Base-by-base conservation (phyloP, 2,113 vertebrate genomes). In the Falcunculus frontatus region DNA sequence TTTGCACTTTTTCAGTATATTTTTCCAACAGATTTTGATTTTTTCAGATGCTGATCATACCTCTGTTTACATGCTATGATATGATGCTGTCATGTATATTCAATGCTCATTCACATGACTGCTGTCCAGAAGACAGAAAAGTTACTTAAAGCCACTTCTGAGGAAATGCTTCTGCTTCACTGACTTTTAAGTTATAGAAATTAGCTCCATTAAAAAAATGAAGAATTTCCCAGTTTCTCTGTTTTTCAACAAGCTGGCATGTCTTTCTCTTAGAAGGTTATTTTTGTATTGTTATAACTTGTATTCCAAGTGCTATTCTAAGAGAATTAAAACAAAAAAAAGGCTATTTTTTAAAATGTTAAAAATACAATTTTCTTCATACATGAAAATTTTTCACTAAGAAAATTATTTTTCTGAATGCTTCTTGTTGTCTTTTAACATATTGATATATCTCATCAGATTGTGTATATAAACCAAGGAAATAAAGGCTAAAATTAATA, bases 331-430 rank as follows among this genome's bases (percentile, higher is more conserved):
- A 89, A 22, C 2, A 13, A 65, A 15, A 65, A 15, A 74, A 69
- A 10, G 1, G 1, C 0, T 41, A 5, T 26, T 74, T 75, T 88
- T 52, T 63, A 1, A 37, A 55, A 64, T 2, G 11, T 6, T 1
- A 27, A 37, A 78, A 78, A 23, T 4, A 55, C n/a, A 13, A 2
- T 25, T 57, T 69, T 59, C 4, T 41, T 42, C 27, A 16, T 53
- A 27, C 16, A 39, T 29, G 2, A 13, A 18, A 44, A 15, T 19
- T 53, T 67, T 69, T 69, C 13, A 44, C 6, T 30, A 41, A 41
- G 2, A 73, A 15, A 50, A 25, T 49, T 77, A 41, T 32, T 73
- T 68, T 73, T 70, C 3, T 78, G 5, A 57, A 42, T 41, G 3
- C 4, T 73, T 68, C 3, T 23, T 52, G 5, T 42, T 84, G 5